Conservation (phyloP, 2,113 vertebrate genomes). For the Nothocercus nigrocapillus region DNA sequence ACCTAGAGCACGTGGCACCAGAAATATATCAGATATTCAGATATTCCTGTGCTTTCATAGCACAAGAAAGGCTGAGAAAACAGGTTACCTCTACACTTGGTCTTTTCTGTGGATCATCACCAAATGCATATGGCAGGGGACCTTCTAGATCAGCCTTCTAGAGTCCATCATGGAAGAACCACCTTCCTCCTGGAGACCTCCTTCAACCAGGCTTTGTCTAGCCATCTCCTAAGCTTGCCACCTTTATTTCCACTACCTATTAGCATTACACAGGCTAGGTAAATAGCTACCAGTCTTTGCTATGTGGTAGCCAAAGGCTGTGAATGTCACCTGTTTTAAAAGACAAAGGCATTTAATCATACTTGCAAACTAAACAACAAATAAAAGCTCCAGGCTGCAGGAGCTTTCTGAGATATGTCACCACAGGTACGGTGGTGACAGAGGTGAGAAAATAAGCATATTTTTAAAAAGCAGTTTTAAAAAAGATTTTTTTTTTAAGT, state of each 20-base stretch:
- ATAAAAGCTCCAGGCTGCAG: background rate
- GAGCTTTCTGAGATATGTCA: constrained; percentile 17
- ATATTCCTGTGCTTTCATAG: background rate
- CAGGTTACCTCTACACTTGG: background rate
- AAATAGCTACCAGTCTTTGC: background rate
- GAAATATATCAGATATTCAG: too few relatives aligned
- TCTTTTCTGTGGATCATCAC: background rate
- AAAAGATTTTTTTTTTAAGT: background rate
- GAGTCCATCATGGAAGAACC: background rate
- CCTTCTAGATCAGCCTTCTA: background rate
- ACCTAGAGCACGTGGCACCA: too few relatives aligned
- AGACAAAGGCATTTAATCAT: constrained; percentile 44
- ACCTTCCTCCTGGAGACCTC: background rate
- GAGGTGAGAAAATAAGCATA: background rate
- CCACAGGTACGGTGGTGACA: background rate
- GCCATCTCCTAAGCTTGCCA: background rate
- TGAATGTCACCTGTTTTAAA: constrained; percentile 67
- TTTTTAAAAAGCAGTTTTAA: background rate
- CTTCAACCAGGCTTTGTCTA: background rate
- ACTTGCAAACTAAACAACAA: constrained; percentile 53
- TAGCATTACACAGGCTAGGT: background rate
- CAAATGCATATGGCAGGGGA: background rate
- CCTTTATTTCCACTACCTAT: background rate
- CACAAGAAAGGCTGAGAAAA: background rate
- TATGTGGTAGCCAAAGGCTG: constrained; percentile 42